Percentiles rank a stretch among this genome's conserved stretches.
Evolutionary conservation across 2,113 vertebrate species (phyloP).

Genomic region (Sinocyclocheilus anshuiensis): DNA sequence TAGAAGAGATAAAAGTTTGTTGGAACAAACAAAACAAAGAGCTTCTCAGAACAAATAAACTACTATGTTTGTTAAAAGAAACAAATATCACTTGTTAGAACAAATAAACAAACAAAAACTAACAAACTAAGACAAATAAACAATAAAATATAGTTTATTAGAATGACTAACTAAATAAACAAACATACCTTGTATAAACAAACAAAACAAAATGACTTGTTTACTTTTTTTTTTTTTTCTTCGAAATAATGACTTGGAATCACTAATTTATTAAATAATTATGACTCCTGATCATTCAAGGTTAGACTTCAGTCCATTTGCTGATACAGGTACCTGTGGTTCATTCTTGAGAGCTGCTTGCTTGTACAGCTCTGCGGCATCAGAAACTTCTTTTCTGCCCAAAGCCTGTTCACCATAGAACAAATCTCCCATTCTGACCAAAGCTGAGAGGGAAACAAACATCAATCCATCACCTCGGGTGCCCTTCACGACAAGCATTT

Average conservation of each 20-base stretch:
- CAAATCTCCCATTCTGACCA: constrained; percentile 78
- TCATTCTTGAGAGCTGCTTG: constrained; percentile 71
- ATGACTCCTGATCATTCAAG: neutral
- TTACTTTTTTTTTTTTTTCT: neutral
- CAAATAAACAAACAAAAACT: neutral
- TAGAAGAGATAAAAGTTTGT: neutral
- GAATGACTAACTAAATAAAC: too few relatives aligned
- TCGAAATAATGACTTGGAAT: neutral
- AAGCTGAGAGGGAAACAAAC: constrained; percentile 63
- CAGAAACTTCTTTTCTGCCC: constrained; percentile 61
- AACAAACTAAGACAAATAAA: neutral
- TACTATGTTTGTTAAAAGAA: too few relatives aligned
- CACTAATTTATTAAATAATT: neutral
- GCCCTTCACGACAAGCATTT: neutral
- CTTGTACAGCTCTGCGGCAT: constrained; percentile 77
- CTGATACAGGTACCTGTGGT: constrained; percentile 71
- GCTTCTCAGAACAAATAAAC: neutral
- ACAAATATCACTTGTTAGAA: too few relatives aligned
- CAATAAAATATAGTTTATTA: too few relatives aligned
- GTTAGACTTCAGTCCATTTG: neutral
- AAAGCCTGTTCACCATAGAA: constrained; percentile 61
- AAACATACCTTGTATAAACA: neutral
- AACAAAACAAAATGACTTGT: neutral
- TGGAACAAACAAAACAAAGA: neutral
- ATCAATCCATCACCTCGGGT: neutral